Base-by-base conservation (phyloP, 2,797 vertebrate genomes). In the Calcarius lapponicus region DNA sequence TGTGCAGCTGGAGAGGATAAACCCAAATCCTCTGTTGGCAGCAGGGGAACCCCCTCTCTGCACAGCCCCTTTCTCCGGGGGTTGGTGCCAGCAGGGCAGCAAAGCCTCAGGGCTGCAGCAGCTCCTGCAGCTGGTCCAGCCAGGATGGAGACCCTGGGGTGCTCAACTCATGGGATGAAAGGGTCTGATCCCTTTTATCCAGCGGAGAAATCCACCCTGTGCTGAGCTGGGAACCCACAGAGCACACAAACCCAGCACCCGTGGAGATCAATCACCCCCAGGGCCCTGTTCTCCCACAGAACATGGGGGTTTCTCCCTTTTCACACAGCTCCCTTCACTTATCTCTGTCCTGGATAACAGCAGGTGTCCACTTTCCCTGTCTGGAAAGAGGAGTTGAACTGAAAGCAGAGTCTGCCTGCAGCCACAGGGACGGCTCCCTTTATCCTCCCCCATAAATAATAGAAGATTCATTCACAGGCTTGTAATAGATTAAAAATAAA, bases 401-500 rank as follows among this genome's bases (percentile, higher is more conserved):
- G 85, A 95, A 80, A 95, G 72, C 0, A 0, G 95, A 93, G 51
- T 80, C 83, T 56, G 58, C 57, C 74, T 6, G 42, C 48, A 48
- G 82, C 88, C 9, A n/a, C 13, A 45, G 60, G 69, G 51, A 22
- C 29, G 26, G 67, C 81, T 89, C 60, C 66, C 85, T 80, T 88
- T 70, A 79, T 71, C 58, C 58, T 90, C 32, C 22, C 4, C 5
- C 65, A 80, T 93, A 42, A 95, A 93, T 93, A 95, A 95, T 80
- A 40, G 57, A 82, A 71, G 47, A 73, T 58, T 86, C 66, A 18
- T 74, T 79, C 79, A 10, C 73, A 42, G 7, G 20, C 70, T 62
- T 80, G 60, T 36, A 31, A 70, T 6, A 47, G 71, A 93, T 76
- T 62, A 87, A 86, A 93, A 81, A 91, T 56, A 94, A 87, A 91